Evolutionary conservation across 1,140 invertebrate species (phyloP), one percentile per base, ranked within the genome.

Genomic region (Pogonus chalceus): DNA sequence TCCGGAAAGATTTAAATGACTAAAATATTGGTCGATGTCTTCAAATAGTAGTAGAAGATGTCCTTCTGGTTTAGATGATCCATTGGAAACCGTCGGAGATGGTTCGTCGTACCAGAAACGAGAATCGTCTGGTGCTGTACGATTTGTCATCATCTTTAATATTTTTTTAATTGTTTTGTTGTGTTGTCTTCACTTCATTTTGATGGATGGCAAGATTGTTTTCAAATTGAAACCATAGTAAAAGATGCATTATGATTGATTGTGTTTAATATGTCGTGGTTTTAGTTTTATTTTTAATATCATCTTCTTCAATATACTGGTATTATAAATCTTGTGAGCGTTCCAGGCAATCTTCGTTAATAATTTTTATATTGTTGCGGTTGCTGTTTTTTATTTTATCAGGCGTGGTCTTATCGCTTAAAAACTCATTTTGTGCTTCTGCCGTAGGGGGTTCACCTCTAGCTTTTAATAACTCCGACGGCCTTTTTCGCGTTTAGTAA

Each of bases 11-110:
- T 65, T 68, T 43, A 68, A 58, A 50, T 64, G 65, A 46, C 53
- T 65, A 39, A 67, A 66, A 54, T 65, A 69, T 51, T 69, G 66
- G 59, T 68, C 67, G 35, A 69, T 63, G 51, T 69, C 67, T 53
- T 68, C 62, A 51, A 63, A 64, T 20, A 63, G 39, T 14, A 69
- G 54, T 56, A 67, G 58, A 37, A 65, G 66, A 51, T 62, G 60
- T 16, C 64, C 62, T 18, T 43, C n/a, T 43, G 9, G 37, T 10
- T 43, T 18, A 10, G 37, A 4, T 18, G 18, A 43, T 43, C 37
- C 18, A 18, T 16, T 9, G 18, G 9, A 7, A 4, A 4, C 37
- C 18, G 37, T 4, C 18, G 37, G 4, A 9, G 37, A 43, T 43
- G 37, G 9, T 43, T 43, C 37, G 18, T 43, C 18, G 37, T 43